Evolutionary conservation across 2,888 invertebrate genomes (phyloP).

Genomic region (Dicranocentrus wangi): DNA sequence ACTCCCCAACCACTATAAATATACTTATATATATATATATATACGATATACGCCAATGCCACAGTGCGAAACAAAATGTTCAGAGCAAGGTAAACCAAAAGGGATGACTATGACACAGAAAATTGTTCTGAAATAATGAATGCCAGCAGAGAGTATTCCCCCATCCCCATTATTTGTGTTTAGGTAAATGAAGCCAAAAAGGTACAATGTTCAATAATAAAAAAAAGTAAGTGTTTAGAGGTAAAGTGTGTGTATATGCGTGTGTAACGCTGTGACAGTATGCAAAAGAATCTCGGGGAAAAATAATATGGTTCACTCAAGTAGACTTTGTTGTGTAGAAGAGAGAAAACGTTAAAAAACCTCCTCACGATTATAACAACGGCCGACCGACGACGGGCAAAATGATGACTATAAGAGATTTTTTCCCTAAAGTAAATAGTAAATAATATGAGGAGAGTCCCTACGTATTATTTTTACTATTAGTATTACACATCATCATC

Average conservation of each 20-base stretch:
- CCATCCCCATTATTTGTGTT: slow-evolving; percentile 26
- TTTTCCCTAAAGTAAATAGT: background rate
- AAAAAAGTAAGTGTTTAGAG: background rate
- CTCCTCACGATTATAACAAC: slow-evolving; percentile 7
- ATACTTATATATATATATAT: too few species aligned
- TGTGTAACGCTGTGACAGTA: background rate
- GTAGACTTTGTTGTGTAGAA: too few species aligned
- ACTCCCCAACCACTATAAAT: too few species aligned
- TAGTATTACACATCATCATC: background rate
- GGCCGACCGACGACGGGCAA: slow-evolving; percentile 8
- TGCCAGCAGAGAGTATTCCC: slow-evolving; percentile 28
- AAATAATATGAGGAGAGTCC: background rate
- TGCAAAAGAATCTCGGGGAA: background rate
- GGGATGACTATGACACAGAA: slow-evolving; percentile 51
- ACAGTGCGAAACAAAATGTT: slow-evolving; percentile 21
- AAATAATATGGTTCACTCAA: slow-evolving; percentile 49
- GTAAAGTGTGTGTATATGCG: background rate
- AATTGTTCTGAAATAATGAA: slow-evolving; percentile 44
- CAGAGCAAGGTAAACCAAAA: slow-evolving; percentile 43
- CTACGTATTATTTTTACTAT: background rate
- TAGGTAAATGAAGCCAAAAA: slow-evolving; percentile 5
- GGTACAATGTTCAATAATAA: slow-evolving; percentile 14
- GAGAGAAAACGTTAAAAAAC: slow-evolving; percentile 30
- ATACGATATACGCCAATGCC: background rate
- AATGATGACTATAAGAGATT: slow-evolving; percentile 9